Base-by-base conservation (phyloP, 2,888 invertebrate species). In the Fragum sueziense region DNA sequence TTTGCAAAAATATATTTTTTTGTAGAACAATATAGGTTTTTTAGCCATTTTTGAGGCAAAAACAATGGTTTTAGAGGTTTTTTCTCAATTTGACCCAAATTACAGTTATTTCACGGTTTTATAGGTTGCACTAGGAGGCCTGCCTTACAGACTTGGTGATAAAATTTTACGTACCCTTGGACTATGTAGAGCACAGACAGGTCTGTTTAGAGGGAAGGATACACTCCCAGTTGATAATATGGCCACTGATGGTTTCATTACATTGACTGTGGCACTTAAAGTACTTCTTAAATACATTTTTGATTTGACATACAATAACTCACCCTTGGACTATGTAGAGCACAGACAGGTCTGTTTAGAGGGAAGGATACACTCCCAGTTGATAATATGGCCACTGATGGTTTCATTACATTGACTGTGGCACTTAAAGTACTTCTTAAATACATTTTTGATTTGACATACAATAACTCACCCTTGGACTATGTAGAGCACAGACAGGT, bases 321-420 rank as follows among this genome's bases (percentile, higher is more conserved):
- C 77, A 90, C 91, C 88, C 88, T 91, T 72, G 95, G 76, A 83
- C 90, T 80, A 91, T 96, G 96, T 89, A 97, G 95, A 0, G 98
- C 98, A 72, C 94, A 94, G 25, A 94, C 96, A 0, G 99, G 98
- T 85, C 99, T 95, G 93, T 98, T 97, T 27, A 97, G 96, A 0
- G 99, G 99, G 93, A 97, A 98, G 71, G 98, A 97, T 0, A 98
- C 97, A 76, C 97, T 96, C 52, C 99, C 99, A 87, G 97, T 97
- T 7, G 98, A 98, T 85, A 99, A 94, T 9, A 97, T 95, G 29
- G 98, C 96, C 22, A 96, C 95, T 0, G 98, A 96, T 0, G 98
- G 98, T 91, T 96, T 96, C 82, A 96, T 97, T 2, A 99, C 97
- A 89, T 97, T 98, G 83, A 99, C 93, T 0, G 99, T 98, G 54